phyloP scores from a whole-genome alignment of 1,140 invertebrate genomes.

The Lepidostoma basale region DNA sequence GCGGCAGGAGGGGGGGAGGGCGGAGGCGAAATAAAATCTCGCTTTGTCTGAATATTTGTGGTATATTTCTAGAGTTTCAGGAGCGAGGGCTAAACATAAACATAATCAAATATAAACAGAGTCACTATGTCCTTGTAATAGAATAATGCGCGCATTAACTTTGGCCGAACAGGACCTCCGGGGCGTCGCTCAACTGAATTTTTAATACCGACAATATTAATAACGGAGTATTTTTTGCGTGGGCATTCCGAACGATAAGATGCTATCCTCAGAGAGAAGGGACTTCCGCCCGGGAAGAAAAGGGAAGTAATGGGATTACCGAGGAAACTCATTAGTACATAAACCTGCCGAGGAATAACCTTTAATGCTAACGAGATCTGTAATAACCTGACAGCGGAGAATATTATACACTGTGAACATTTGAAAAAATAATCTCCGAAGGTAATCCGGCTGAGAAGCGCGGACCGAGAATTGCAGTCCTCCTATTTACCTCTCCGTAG shows the following conservation, averaged over 20 bases:
- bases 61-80: not conserved
- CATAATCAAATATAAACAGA: not conserved
- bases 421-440: no score
- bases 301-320: not conserved
- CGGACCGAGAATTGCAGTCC: no score
- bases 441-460: no score
- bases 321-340: not conserved
- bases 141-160: not conserved
- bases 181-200: not conserved
- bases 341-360: not conserved
- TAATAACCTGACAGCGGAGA: not conserved
- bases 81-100: not conserved
- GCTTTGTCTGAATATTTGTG: no score
- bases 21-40: no score
- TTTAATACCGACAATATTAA: not conserved
- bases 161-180: not conserved
- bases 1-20: no score
- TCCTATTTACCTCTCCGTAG: no score
- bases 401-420: no score
- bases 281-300: not conserved
- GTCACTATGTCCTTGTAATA: not conserved
- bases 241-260: not conserved
- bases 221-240: not conserved
- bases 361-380: no score
- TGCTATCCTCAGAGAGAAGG: not conserved